These are phyloP conservation scores for Python bivittatus DNA, from an alignment of 2,113 vertebrate species.

Conservation along the genomic window DNA sequence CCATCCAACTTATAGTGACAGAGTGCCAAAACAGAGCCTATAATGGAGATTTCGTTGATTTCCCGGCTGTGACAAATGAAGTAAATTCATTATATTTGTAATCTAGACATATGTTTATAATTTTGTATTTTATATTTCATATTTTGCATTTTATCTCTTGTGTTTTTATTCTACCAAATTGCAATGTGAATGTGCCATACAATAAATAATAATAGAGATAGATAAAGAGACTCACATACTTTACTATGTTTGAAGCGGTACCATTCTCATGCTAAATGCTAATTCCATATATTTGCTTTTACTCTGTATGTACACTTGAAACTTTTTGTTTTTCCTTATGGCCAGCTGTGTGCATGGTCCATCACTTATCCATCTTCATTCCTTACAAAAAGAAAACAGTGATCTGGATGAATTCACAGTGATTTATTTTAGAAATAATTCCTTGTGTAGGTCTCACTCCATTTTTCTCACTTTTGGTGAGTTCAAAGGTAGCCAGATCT, in stretches of 20 bases:
- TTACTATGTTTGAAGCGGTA: neutral
- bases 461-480: constrained; percentile 9
- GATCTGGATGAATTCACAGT: constrained; percentile 8
- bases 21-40: too few species aligned
- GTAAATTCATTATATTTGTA: too few species aligned
- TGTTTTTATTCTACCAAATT: too few species aligned
- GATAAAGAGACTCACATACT: too few species aligned
- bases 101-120: too few species aligned
- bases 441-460: constrained; percentile 6
- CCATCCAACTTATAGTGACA: too few species aligned
- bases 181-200: too few species aligned
- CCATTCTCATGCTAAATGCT: neutral
- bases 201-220: too few species aligned
- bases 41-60: too few species aligned
- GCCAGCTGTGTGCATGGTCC: neutral
- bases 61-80: too few species aligned
- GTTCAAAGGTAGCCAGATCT: constrained; percentile 27
- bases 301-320: accelerated
- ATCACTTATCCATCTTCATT: neutral
- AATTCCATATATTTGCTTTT: neutral
- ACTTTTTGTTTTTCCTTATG: neutral
- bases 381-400: constrained; percentile 19
- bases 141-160: too few species aligned
- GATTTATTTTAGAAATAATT: constrained; percentile 24
- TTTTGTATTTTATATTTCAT: too few species aligned